These are phyloP conservation scores for Scolopax mira DNA, from an alignment of 2,113 vertebrate genomes.

Conservation along the genomic window DNA sequence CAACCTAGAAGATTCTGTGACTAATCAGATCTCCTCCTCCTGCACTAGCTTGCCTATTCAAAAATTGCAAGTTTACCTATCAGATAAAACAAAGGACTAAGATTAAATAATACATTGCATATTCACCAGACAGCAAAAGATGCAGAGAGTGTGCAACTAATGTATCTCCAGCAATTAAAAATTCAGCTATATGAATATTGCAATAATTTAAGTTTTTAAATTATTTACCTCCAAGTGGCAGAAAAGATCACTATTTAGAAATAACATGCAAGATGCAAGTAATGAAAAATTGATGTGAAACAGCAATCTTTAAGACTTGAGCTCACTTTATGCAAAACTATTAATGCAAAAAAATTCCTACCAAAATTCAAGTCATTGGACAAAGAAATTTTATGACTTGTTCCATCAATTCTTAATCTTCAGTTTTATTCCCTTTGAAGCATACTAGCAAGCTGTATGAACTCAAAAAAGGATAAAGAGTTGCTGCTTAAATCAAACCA, in stretches of 20 bases:
- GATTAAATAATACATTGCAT: conserved; percentile 26
- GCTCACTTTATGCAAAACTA: not conserved
- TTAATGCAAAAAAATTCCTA: not conserved
- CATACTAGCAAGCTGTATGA: not conserved
- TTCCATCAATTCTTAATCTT: conserved; percentile 16
- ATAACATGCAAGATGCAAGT: conserved; percentile 7
- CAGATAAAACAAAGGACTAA: conserved; percentile 26
- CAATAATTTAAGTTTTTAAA: conserved; percentile 46
- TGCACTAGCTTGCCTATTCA: not conserved
- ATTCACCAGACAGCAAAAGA: conserved; percentile 15
- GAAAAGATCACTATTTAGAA: conserved; percentile 36
- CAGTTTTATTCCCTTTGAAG: conserved; percentile 14
- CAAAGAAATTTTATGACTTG: conserved; percentile 2
- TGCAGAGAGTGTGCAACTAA: not conserved
- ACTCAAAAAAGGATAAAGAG: not conserved
- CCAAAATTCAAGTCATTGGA: not conserved
- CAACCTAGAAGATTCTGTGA: too few species aligned
- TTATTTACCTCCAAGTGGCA: conserved; percentile 37
- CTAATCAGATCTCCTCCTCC: not conserved
- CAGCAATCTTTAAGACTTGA: not conserved
- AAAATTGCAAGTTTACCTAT: not conserved
- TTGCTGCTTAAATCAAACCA: conserved; percentile 27
- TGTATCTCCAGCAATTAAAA: conserved; percentile 47
- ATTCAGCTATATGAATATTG: conserved; percentile 54
- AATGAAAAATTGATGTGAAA: conserved; percentile 42